Evolutionary conservation across 1,140 invertebrate genomes (phyloP).

Genomic region (Amyelois transitella): DNA sequence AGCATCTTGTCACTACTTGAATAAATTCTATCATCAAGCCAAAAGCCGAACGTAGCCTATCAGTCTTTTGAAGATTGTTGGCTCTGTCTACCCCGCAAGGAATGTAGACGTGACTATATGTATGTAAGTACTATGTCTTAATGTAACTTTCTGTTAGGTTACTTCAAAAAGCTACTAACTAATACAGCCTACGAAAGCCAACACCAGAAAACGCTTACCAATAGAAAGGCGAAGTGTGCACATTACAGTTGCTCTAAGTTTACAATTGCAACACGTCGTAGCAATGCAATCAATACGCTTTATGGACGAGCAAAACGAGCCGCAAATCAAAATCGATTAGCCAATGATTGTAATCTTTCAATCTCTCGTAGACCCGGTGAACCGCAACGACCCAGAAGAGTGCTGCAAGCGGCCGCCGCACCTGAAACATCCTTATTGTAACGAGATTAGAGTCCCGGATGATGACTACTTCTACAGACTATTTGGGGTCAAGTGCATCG

Average conservation of each 20-base stretch:
- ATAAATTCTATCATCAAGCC: no score
- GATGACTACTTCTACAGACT: slow-evolving; percentile 94
- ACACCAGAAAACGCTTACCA: no score
- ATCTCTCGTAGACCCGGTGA: slow-evolving; percentile 81
- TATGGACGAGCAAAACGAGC: not conserved
- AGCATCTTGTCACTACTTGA: no score
- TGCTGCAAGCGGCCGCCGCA: slow-evolving; percentile 87
- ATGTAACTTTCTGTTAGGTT: no score
- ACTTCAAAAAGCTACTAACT: no score
- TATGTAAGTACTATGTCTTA: no score
- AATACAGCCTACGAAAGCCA: no score
- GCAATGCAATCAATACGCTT: slow-evolving; percentile 1
- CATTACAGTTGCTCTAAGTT: not conserved
- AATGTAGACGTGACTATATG: no score
- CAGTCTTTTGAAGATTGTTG: no score
- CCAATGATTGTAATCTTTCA: not conserved
- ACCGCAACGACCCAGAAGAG: slow-evolving; percentile 90
- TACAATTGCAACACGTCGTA: not conserved
- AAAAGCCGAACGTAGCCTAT: no score
- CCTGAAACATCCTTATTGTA: slow-evolving; percentile 91
- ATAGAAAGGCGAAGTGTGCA: no score
- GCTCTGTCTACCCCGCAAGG: no score
- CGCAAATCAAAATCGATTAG: slow-evolving; percentile 1
- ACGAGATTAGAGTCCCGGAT: slow-evolving; percentile 90
- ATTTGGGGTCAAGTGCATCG: slow-evolving; percentile 88